These are phyloP conservation scores for Sarcophaga bullata DNA, from an alignment of 1,140 invertebrate genomes.

Conservation along the genomic window DNA sequence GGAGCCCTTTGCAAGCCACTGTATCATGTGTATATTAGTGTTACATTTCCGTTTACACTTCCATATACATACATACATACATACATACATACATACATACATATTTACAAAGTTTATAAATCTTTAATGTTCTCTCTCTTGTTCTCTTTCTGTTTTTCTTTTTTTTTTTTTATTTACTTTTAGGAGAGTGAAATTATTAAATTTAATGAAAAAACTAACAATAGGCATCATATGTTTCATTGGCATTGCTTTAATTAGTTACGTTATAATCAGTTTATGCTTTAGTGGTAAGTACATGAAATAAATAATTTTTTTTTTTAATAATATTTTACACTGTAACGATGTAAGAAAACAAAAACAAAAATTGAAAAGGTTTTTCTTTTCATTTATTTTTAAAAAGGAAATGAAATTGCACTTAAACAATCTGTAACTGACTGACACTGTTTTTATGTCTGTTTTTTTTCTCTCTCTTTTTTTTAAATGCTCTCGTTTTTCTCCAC, in stretches of 20 bases:
- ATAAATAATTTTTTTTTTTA: background rate
- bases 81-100: no score
- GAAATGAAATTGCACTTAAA: constrained; percentile 27
- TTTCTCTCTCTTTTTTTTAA: constrained; percentile 34
- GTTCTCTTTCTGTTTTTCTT: no score
- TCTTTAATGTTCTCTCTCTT: no score
- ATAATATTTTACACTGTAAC: background rate
- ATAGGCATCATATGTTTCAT: constrained; percentile 63
- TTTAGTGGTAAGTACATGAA: constrained; percentile 59
- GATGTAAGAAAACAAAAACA: background rate
- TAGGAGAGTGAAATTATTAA: constrained; percentile 61
- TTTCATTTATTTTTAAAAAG: constrained; percentile 4
- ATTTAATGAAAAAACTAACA: constrained; percentile 64
- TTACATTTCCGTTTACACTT: no score
- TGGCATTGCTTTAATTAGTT: constrained; percentile 60
- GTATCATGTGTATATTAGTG: no score
- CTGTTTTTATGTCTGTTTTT: constrained; percentile 34
- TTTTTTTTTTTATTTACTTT: constrained; percentile 32
- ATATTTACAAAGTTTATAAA: no score
- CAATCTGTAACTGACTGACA: constrained; percentile 33
- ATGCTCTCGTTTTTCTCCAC: constrained; percentile 26
- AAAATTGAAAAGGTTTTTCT: no score
- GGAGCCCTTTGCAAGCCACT: no score
- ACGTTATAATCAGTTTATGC: constrained; percentile 62
- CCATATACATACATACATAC: no score